These are phyloP conservation scores for Tortrix viridana DNA, from an alignment of 2,888 invertebrate species.

Conservation along the genomic window DNA sequence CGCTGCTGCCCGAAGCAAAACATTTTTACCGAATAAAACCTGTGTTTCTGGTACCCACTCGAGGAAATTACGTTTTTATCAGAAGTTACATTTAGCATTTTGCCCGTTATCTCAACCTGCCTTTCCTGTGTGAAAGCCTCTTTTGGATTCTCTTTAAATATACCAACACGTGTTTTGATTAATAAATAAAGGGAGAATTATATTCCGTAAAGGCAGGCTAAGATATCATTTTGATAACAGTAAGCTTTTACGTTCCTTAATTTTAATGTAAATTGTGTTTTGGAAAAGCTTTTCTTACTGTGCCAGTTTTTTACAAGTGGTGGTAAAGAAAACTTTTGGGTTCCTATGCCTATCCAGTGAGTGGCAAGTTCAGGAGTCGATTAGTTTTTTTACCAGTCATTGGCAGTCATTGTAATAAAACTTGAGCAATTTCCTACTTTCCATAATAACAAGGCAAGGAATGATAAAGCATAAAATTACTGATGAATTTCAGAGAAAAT, in stretches of 20 bases:
- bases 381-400: constrained; percentile 57
- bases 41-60: constrained; percentile 60
- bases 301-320: not conserved
- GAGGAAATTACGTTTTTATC: constrained; percentile 73
- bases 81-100: constrained; percentile 59
- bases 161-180: constrained; percentile 33
- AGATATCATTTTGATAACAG: not conserved
- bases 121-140: constrained; percentile 50
- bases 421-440: constrained; percentile 52
- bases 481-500: constrained; percentile 35
- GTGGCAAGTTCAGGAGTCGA: constrained; percentile 22
- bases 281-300: not conserved
- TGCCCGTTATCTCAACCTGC: constrained; percentile 54
- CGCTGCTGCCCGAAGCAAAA: constrained; percentile 65
- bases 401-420: constrained; percentile 55
- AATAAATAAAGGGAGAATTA: constrained; percentile 14
- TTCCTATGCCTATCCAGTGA: constrained; percentile 11
- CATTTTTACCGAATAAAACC: constrained; percentile 68
- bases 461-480: constrained; percentile 62
- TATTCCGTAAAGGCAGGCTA: not conserved
- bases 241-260: not conserved
- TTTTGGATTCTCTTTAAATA: constrained; percentile 47
- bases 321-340: constrained; percentile 6
- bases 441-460: constrained; percentile 54
- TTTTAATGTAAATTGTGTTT: not conserved